Base-by-base conservation (phyloP, 2,888 invertebrate genomes). In the Andrena minutula region DNA sequence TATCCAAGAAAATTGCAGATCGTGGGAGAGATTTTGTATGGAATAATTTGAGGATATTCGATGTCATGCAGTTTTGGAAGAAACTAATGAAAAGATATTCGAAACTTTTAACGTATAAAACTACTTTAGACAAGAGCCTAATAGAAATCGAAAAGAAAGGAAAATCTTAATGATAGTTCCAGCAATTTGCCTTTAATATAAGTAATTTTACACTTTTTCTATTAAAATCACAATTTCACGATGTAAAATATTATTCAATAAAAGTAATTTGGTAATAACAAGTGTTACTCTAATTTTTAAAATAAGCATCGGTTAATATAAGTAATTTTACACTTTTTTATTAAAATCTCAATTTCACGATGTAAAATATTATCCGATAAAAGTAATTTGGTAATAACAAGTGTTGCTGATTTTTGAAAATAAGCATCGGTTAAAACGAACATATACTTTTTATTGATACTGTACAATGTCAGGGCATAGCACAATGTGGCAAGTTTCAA, bases 11-110 rank as follows among this genome's bases (percentile, higher is more conserved):
- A 92, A 99, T 99, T 83, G 98, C 99, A 0, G 94, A 96, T 74
- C 95, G 97, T 88, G 99, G 99, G 0, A 96, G 96, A 91, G 94
- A 97, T 86, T 97, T 98, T 91, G 96, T 99, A 90, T 97, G 97
- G 96, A 95, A 97, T 74, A 96, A 98, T 94, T 95, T 99, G 76
- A 96, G 95, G 88, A 96, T 98, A 95, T 95, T 96, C 74, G 97
- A 99, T 94, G 95, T 99, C 0, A 95, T 95, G 84, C 98, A 98
- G 91, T 99, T 98, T 93, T 99, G 99, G 99, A 95, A 95, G 86
- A 96, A 95, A 85, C 94, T 99, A 75, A 94, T 99, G 7, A 95
- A 95, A 78, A 95, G 95, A 87, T 99, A 99, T 94, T 95, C 96
- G 1, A 96, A 96, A 91, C 94, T 98, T 61, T 91, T 98, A 7